A percentile compares a stretch with the other conserved stretches of the same genome.
Conservation (phyloP, 2,888 invertebrate genomes). For the Heliconius sara region DNA sequence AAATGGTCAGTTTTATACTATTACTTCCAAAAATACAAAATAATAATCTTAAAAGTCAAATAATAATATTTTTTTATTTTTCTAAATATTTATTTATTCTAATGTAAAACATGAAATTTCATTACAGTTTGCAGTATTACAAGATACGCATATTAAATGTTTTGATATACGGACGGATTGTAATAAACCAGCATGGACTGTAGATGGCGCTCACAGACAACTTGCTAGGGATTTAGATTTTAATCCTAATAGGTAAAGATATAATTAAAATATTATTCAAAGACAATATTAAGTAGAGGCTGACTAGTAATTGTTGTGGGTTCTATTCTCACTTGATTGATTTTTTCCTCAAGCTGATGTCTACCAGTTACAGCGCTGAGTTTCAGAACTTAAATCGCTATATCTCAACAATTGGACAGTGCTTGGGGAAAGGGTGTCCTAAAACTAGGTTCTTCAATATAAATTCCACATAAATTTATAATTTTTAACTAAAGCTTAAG, state of each 20-base stretch:
- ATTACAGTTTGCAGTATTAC: slow-evolving; percentile 90
- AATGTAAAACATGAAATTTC: background rate
- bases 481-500: no score
- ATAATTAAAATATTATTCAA: no score
- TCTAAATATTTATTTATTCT: background rate
- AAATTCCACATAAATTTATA: no score
- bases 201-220: slow-evolving; percentile 95
- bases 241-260: slow-evolving; percentile 92
- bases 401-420: no score
- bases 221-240: slow-evolving; percentile 96
- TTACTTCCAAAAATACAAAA: background rate
- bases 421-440: no score
- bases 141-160: slow-evolving; percentile 93
- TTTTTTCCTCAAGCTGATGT: no score
- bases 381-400: no score
- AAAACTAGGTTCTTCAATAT: no score
- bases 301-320: no score
- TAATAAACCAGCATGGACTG: slow-evolving; percentile 90
- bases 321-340: no score
- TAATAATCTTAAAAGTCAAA: background rate
- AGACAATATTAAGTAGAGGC: no score
- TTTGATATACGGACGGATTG: slow-evolving; percentile 92
- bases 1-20: background rate
- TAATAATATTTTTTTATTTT: background rate
- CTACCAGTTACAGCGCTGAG: no score